These are phyloP conservation scores for Bubalus kerabau DNA, from an alignment of 2,113 vertebrate genomes.

Conservation along the genomic window DNA sequence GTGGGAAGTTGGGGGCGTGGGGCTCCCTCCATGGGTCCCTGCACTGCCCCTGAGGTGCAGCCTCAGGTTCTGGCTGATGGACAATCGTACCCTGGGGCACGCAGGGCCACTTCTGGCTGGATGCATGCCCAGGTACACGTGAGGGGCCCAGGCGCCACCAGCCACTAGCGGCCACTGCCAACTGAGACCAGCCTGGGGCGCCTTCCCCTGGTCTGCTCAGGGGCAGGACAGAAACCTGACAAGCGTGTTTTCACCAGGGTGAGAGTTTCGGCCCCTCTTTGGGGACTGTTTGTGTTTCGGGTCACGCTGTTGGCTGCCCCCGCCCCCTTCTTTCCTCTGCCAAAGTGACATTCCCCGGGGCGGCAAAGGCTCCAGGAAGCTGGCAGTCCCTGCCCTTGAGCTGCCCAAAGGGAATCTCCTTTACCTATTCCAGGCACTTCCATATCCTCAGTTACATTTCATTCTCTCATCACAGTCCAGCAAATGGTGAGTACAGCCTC, in stretches of 20 bases:
- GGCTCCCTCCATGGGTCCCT: not conserved
- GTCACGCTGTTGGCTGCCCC: slow-evolving; percentile 31
- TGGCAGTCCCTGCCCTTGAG: not conserved
- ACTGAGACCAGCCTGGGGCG: not conserved
- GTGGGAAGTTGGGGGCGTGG: rapidly evolving
- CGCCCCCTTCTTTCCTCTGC: slow-evolving; percentile 39
- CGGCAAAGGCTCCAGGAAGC: slow-evolving; percentile 14
- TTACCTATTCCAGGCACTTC: slow-evolving; percentile 15
- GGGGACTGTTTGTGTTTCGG: slow-evolving; percentile 71
- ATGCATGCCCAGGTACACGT: not conserved
- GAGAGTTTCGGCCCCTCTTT: slow-evolving; percentile 65
- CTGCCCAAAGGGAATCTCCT: slow-evolving; percentile 34
- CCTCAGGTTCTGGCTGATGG: not conserved
- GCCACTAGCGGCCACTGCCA: not conserved
- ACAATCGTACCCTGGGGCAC: not conserved
- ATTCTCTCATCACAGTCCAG: not conserved
- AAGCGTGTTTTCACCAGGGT: slow-evolving; percentile 45
- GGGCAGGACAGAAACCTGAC: slow-evolving; percentile 48
- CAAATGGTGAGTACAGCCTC: not conserved
- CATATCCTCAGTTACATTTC: not conserved
- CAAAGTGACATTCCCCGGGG: slow-evolving; percentile 38
- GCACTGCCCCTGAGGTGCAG: not conserved
- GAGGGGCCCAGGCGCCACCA: not conserved
- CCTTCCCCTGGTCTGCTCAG: not conserved
- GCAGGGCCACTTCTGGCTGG: not conserved